Evolutionary conservation across 2,888 invertebrate genomes (phyloP), one percentile per base, ranked within the genome.

Genomic region (Volucella inflata): DNA sequence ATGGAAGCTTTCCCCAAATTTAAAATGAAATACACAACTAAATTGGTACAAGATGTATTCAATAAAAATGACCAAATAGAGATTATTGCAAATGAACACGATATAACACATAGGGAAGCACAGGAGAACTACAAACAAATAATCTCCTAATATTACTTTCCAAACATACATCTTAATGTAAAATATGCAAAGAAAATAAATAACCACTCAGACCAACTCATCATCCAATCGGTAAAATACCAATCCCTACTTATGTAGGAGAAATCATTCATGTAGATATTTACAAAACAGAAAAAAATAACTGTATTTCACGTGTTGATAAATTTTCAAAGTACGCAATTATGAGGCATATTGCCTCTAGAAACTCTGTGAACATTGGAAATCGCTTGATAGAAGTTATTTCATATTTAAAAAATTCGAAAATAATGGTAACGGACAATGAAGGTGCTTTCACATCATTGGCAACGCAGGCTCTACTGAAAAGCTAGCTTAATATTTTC

Each of bases 231-330:
- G 51, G 51, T 50, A 40, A 57, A 50, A 59, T 51, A 21, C 71
- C 59, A 14, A 60, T 60, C 51, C 71, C 71, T n/a, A 51, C 50
- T 21, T 60, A 71, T 40, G 42, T 16, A 36, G 55, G 68, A 46
- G 44, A 57, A 53, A 55, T 68, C 14, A 14, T 55, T 55, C 30
- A 68, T 14, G 44, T 68, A 14, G 55, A 68, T 68, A 55, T 68
- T 68, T 46, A 68, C 36, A 55, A 68, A n/a, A 62, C 48, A 17
- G 40, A 42, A 11, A 36, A 65, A 57, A 75, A 74, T 64, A 46
- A 74, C 55, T 74, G 53, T 12, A 62, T 64, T 17, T 64, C 72
- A n/a, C 64, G 53, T 46, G 42, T 74, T 4, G 72, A 74, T 14
- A 59, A 40, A 40, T 60, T 71, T 14, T 64, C 64, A 14, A n/a